A percentile compares a stretch with the other conserved stretches of the same genome.
Conservation (phyloP, 2,113 vertebrate genomes). For the Otocyon megalotis region DNA sequence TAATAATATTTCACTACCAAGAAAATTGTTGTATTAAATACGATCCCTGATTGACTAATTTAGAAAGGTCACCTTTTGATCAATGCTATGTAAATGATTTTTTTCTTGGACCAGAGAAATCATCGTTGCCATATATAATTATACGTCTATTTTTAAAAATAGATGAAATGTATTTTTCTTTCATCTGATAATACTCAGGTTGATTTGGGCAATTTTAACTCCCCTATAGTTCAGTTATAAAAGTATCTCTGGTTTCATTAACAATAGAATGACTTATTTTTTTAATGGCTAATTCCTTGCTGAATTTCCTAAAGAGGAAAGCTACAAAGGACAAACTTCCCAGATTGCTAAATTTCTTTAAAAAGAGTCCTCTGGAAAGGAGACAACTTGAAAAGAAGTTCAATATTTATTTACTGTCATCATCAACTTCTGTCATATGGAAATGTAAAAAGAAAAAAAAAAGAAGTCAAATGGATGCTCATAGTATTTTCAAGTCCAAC, state of each 20-base stretch:
- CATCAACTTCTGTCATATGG: not conserved
- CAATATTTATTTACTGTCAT: slow-evolving; percentile 22
- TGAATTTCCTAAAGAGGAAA: slow-evolving; percentile 39
- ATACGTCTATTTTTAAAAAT: not conserved
- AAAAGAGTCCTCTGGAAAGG: not conserved
- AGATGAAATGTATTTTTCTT: not conserved
- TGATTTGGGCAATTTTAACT: slow-evolving; percentile 7
- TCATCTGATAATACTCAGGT: not conserved
- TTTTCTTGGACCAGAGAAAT: not conserved
- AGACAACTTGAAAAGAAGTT: slow-evolving; percentile 48
- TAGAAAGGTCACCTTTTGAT: slow-evolving; percentile 60
- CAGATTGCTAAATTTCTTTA: slow-evolving; percentile 13
- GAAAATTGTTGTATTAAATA: not conserved
- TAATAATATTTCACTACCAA: not conserved
- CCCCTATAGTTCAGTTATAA: not conserved
- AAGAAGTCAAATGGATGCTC: not conserved
- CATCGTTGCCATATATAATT: not conserved
- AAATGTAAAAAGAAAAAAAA: not conserved
- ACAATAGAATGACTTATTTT: slow-evolving; percentile 7
- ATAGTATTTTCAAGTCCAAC: not conserved
- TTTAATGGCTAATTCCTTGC: slow-evolving; percentile 15
- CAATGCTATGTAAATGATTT: not conserved
- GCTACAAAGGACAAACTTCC: not conserved
- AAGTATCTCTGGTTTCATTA: not conserved
- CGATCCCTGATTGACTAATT: slow-evolving; percentile 2